A percentile compares a stretch with the other conserved stretches of the same genome.
These are phyloP conservation scores for Magallana nippona DNA, from an alignment of 2,888 invertebrate species.

Conservation along the genomic window DNA sequence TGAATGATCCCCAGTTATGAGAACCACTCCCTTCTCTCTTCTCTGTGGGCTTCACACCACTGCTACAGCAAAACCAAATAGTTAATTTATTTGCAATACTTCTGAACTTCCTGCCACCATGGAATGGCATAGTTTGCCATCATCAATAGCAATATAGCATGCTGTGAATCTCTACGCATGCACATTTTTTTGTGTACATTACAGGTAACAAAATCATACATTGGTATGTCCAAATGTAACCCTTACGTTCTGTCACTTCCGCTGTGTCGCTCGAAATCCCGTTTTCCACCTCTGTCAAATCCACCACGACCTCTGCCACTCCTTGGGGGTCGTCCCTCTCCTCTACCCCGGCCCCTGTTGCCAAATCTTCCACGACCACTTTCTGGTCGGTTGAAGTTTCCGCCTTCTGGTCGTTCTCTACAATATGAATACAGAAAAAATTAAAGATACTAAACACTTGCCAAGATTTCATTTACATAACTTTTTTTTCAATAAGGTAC, in stretches of 20 bases:
- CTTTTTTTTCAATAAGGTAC: no score
- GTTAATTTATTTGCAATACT: conserved; percentile 47
- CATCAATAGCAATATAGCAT: conserved; percentile 35
- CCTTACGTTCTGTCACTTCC: conserved; percentile 94
- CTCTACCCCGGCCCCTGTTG: conserved; percentile 60
- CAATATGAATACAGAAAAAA: conserved; percentile 21
- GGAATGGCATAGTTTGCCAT: conserved; percentile 23
- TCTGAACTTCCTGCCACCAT: conserved; percentile 13
- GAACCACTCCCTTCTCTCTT: conserved; percentile 96
- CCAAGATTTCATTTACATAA: no score
- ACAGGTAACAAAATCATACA: conserved; percentile 55
- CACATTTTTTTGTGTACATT: background rate
- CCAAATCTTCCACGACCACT: conserved; percentile 54
- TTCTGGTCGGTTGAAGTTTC: conserved; percentile 56
- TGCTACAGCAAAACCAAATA: conserved; percentile 66
- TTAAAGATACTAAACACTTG: no score
- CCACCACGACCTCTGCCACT: conserved; percentile 62
- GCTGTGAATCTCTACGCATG: background rate
- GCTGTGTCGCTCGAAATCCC: conserved; percentile 96
- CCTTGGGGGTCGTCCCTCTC: conserved; percentile 67
- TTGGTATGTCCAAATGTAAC: conserved; percentile 24
- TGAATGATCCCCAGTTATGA: conserved; percentile 96
- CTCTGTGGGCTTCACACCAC: conserved; percentile 93
- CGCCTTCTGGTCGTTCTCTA: conserved; percentile 60
- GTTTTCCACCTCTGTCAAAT: conserved; percentile 88